Evolutionary conservation across 2,797 vertebrate genomes (phyloP).

Genomic region (Monodelphis domestica): DNA sequence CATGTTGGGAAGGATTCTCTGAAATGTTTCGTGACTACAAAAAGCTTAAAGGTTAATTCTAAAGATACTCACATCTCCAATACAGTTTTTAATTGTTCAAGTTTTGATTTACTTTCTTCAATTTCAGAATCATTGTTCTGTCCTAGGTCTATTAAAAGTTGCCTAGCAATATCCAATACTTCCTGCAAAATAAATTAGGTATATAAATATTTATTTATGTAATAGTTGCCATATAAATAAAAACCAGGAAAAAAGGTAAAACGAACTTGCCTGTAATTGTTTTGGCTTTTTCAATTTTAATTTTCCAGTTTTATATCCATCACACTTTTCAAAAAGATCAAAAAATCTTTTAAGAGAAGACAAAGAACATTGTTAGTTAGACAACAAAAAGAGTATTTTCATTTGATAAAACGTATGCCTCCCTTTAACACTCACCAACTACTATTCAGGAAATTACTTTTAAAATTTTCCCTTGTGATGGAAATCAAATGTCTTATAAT

Average conservation of each 20-base stretch:
- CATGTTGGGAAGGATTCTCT: slow-evolving; percentile 23
- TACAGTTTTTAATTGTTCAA: slow-evolving; percentile 93
- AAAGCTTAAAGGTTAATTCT: slow-evolving; percentile 31
- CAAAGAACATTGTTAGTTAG: slow-evolving; percentile 59
- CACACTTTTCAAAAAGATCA: slow-evolving; percentile 94
- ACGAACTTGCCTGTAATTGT: slow-evolving; percentile 89
- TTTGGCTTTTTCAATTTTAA: slow-evolving; percentile 93
- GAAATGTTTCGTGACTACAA: slow-evolving; percentile 23
- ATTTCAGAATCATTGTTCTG: slow-evolving; percentile 94
- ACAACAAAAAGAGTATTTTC: not conserved
- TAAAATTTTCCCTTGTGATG: not conserved
- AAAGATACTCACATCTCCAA: slow-evolving; percentile 90
- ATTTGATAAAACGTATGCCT: not conserved
- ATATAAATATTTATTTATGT: slow-evolving; percentile 27
- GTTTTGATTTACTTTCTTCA: slow-evolving; percentile 94
- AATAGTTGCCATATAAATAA: slow-evolving; percentile 41
- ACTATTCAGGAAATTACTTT: slow-evolving; percentile 13
- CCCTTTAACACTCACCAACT: not conserved
- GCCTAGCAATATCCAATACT: slow-evolving; percentile 92
- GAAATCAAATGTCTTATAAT: slow-evolving; percentile 20
- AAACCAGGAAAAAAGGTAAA: slow-evolving; percentile 42
- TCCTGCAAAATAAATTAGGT: slow-evolving; percentile 84
- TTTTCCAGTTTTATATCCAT: slow-evolving; percentile 93
- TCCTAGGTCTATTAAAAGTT: slow-evolving; percentile 90
- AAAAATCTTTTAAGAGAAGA: slow-evolving; percentile 88